Conservation (phyloP, 2,113 vertebrate species). For the Spea bombifrons region DNA sequence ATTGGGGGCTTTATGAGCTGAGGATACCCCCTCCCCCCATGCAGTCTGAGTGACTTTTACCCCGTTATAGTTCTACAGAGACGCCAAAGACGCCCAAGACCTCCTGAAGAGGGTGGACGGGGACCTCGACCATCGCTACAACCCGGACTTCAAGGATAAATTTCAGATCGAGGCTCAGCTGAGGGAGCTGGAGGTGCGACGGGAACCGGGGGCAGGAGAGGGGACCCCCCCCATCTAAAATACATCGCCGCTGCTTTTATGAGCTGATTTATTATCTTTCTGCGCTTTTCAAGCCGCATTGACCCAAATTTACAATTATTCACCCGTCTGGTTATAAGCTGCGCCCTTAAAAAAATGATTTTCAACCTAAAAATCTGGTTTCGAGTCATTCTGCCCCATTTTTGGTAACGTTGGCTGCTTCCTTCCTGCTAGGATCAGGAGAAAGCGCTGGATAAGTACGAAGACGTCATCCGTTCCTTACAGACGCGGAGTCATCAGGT, state of each 20-base stretch:
- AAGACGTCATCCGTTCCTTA: conserved; percentile 75
- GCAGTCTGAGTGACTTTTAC: not conserved
- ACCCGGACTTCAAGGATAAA: conserved; percentile 89
- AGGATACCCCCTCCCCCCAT: not conserved
- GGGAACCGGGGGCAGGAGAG: not conserved
- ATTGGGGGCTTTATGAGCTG: not conserved
- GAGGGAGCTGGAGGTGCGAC: conserved; percentile 81
- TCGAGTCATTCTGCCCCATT: no score
- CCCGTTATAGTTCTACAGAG: conserved; percentile 79
- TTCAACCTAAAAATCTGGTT: no score
- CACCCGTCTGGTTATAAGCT: no score
- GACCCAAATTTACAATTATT: no score
- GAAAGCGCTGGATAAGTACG: conserved; percentile 84
- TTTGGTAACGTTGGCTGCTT: not conserved
- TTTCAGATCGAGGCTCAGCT: conserved; percentile 87
- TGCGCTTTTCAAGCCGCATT: no score
- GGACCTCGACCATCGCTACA: conserved; percentile 89
- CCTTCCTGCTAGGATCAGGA: conserved; percentile 78
- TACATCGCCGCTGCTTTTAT: no score
- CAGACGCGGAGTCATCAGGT: conserved; percentile 83
- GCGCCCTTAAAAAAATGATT: no score
- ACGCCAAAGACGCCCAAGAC: conserved; percentile 84
- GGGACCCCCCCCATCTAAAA: no score
- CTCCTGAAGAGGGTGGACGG: conserved; percentile 83
- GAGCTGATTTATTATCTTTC: no score